Evolutionary conservation across 1,140 invertebrate genomes (phyloP).

Genomic region (Formica exsecta): DNA sequence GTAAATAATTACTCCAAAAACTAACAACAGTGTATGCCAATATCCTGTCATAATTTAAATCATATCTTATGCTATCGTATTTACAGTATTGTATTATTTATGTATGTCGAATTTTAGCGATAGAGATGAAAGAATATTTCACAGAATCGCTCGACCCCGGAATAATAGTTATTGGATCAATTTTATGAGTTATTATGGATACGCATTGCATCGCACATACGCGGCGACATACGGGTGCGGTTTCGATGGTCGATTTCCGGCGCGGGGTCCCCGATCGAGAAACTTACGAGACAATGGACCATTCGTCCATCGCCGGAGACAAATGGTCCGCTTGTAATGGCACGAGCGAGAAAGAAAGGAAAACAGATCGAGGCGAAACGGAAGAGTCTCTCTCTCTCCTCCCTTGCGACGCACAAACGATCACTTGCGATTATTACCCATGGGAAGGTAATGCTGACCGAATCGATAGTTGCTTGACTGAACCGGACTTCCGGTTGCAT

Average conservation of each 20-base stretch:
- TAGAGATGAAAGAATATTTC: not conserved
- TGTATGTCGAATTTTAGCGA: not conserved
- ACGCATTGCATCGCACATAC: not conserved
- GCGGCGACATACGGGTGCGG: slow-evolving; percentile 69
- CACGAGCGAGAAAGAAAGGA: slow-evolving; percentile 49
- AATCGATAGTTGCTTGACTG: not conserved
- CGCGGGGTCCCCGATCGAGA: slow-evolving; percentile 72
- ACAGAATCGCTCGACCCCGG: not conserved
- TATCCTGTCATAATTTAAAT: slow-evolving; percentile 14
- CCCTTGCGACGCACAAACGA: slow-evolving; percentile 37
- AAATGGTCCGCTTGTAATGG: slow-evolving; percentile 76
- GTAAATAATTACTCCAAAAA: slow-evolving; percentile 42
- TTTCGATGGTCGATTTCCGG: slow-evolving; percentile 79
- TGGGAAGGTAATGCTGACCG: slow-evolving; percentile 30
- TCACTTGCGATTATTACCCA: slow-evolving; percentile 52
- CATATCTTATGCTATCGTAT: not conserved
- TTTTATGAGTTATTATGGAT: slow-evolving; percentile 29
- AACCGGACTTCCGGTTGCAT: slow-evolving; percentile 14
- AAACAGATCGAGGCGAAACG: slow-evolving; percentile 24
- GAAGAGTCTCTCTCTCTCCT: not conserved
- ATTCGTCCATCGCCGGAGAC: slow-evolving; percentile 63
- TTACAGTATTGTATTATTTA: slow-evolving; percentile 24
- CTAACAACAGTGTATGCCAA: not conserved
- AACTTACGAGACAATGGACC: slow-evolving; percentile 70
- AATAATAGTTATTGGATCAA: slow-evolving; percentile 31